Conservation (phyloP, 1,140 invertebrate genomes). For the Euglossa dilemma region DNA sequence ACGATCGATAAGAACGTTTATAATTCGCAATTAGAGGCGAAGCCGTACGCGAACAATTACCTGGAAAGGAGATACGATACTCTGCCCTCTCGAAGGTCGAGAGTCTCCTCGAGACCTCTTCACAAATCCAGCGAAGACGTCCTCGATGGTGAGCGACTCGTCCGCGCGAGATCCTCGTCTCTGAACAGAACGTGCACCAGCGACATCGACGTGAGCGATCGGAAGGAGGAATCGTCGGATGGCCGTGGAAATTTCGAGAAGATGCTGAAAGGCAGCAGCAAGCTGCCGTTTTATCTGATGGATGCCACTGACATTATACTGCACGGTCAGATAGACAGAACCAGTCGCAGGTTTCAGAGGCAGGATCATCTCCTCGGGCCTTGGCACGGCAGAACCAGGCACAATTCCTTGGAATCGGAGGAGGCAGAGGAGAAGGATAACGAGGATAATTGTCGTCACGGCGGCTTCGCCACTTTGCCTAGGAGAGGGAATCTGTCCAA, state of each 20-base stretch:
- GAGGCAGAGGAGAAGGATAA: conserved; percentile 46
- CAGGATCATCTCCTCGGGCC: conserved; percentile 24
- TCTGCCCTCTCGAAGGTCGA: conserved; percentile 69
- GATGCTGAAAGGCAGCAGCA: not conserved
- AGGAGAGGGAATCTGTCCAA: conserved; percentile 60
- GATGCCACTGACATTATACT: conserved; percentile 78
- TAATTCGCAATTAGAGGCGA: conserved; percentile 12
- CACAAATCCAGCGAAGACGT: conserved; percentile 77
- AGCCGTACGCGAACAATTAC: not conserved
- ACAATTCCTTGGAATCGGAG: conserved; percentile 69
- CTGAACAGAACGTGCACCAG: conserved; percentile 63
- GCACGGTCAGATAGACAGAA: conserved; percentile 64
- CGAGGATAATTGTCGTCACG: conserved; percentile 9
- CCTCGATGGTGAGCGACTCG: conserved; percentile 66
- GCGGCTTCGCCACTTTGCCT: conserved; percentile 74
- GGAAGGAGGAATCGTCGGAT: conserved; percentile 1
- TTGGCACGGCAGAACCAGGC: conserved; percentile 59
- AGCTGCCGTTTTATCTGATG: conserved; percentile 55
- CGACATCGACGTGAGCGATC: conserved; percentile 61
- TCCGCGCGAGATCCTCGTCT: conserved; percentile 5
- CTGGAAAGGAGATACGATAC: conserved; percentile 73
- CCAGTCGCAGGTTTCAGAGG: conserved; percentile 16
- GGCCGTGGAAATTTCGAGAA: not conserved
- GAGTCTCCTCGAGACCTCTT: conserved; percentile 61
- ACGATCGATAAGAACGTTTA: not conserved